Evolutionary conservation across 37 sponge, comb jelly and placozoan genomes (phyloP), one percentile per base, ranked within the genome.

Genomic region (Hexactinellida sp.): DNA sequence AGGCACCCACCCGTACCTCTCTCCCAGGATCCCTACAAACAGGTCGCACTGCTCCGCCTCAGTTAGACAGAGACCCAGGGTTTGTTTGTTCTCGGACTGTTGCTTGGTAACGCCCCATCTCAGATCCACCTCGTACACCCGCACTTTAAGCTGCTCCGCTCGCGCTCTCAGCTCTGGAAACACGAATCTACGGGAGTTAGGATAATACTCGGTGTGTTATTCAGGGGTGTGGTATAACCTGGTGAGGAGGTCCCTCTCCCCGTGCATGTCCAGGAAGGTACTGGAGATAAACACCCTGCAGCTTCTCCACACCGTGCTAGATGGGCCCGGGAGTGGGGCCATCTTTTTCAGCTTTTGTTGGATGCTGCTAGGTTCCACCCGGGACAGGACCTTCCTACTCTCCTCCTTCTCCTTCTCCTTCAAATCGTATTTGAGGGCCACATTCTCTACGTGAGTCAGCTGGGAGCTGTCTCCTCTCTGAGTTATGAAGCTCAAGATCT

Each of bases 51-150:
- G 85, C 25, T 89, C 87, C 36, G 95, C 91, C 88, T 99, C 99
- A 0, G 71, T 71, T 30, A 99, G 91, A 82, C 99, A 99, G 1
- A 95, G 91, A 55, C 92, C 93, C 41, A 99, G 55, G 23, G 91
- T 91, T 83, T 88, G 90, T 41, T 92, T 90, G 84, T 89, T 90
- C 36, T 88, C 82, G 10, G 91, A 83, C 28, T 95, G 96, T 38
- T 91, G 87, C 84, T 95, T 94, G 19, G 96, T 99, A n/a, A 99
- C 92, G 37, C 99, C 99, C 99, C 99, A 99, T 0, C 99, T 89
- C 36, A 99, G 90, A 85, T 99, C 99, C 36, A 95, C 92, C 83
- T 99, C 99, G 83, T 93, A 94, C 36, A 99, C 38, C 32, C 89
- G 91, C 84, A 95, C 85, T 39, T 89, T 83, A 9, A 55, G 85